Base-by-base conservation (phyloP, 2,888 invertebrate genomes). In the Drosophila neotestacea region DNA sequence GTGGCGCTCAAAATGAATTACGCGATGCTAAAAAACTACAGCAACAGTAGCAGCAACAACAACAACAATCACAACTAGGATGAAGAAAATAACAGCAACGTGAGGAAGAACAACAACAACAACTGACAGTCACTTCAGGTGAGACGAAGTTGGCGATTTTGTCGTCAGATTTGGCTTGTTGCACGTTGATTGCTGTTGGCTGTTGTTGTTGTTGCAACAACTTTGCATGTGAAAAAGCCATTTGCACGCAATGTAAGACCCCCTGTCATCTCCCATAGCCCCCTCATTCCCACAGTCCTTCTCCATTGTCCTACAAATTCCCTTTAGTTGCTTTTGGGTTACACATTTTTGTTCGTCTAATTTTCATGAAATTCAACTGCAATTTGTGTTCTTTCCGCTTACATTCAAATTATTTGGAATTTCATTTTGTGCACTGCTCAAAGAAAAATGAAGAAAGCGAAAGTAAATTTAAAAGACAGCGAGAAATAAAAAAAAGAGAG, bases 351-450 rank as follows among this genome's bases (percentile, higher is more conserved):
- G 9, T 34, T 39, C 44, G 44, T 56, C 56, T 65, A 59, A 79
- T 73, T 81, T 85, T 66, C 69, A 46, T 82, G 83, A 77, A 82
- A 81, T 81, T 82, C 79, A 67, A 67, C 58, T 85, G 76, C 81
- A 82, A 85, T 85, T 81, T 81, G 70, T 70, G 68, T 78, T 67
- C 65, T 41, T 72, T 73, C 70, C 75, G 70, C 75, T 72, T 52
- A 78, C 64, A 56, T 65, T 62, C 59, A 69, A 73, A 79, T 73
- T 76, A 70, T 79, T 73, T 73, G 76, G 68, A 76, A 79, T 81
- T 85, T 81, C 41, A 79, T 66, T 82, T 73, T 58, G 62, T 41
- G 9, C 54, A 10, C 2, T 16, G 32, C 42, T 44, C 9, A 32
- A 76, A 63, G 59, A 46, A 51, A 74, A 78, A 60, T 64, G 55